Base-by-base conservation (phyloP, 2,888 invertebrate species). In the Exocentrus adspersus region DNA sequence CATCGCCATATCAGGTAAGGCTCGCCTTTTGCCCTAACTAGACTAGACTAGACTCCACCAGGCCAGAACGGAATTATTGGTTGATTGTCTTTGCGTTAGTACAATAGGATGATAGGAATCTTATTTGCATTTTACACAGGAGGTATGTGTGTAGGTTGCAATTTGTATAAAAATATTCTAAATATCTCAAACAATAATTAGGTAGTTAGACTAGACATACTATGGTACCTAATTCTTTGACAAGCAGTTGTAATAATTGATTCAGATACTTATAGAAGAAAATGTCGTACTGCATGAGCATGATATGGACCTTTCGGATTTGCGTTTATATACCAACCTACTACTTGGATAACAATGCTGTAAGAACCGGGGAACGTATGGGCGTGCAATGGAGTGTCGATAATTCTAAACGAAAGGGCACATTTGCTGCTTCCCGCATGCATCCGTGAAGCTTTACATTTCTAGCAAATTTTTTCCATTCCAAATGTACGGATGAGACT, bases 1-100 rank as follows among this genome's bases (percentile, higher is more conserved):
- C 65, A 72, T 75, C 61, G 46, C 79, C 74, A 73, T 76, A 75
- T 77, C 77, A 67, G 79, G 79, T 79, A 75, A 57, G 21, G 6
- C 48, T 32, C 30, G 30, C 32, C 14, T 37, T n/a, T n/a, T n/a
- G n/a, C n/a, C n/a, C n/a, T n/a, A n/a, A 37, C 4, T 24, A 24
- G 37, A 14, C n/a, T 37, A 37, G 37, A 14, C 14, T 37, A 50
- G 32, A 51, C 30, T 51, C 17, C 4, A 2, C 10, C 12, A 46
- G 21, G 42, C 28, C 28, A 42, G 24, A 57, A 24, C 30, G 28
- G 32, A 45, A 57, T 50, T 28, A 45, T 19, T 17, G 32, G 24
- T 51, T 32, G 20, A 51, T 51, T 51, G 51, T 51, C 51, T 51
- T 24, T 19, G 16, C 6, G 30, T 32, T 19, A 32, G n/a, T n/a